These are phyloP conservation scores for Tuta absoluta DNA, from an alignment of 2,888 invertebrate genomes.

Conservation along the genomic window DNA sequence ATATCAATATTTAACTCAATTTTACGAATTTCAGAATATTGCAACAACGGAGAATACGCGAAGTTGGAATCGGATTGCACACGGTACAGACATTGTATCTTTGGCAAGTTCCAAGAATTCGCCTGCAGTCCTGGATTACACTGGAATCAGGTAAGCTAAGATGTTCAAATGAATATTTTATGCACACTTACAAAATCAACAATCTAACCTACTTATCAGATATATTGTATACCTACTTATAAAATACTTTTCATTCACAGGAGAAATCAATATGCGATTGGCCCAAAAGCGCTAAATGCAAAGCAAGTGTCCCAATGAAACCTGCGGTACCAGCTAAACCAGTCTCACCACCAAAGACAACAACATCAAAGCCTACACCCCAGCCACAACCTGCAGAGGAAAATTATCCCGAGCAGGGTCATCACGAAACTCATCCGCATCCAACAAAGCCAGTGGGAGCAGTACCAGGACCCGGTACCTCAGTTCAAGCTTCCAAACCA, in stretches of 20 bases:
- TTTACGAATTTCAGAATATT: slow-evolving; percentile 51
- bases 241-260: slow-evolving; percentile 46
- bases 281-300: slow-evolving; percentile 85
- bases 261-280: slow-evolving; percentile 86
- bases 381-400: slow-evolving; percentile 28
- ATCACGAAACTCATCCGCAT: slow-evolving; percentile 36
- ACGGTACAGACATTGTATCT: slow-evolving; percentile 88
- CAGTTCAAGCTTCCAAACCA: slow-evolving; percentile 52
- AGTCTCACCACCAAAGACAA: slow-evolving; percentile 33
- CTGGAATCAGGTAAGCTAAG: slow-evolving; percentile 83
- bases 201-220: no score
- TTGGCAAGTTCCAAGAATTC: slow-evolving; percentile 87
- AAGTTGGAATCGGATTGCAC: slow-evolving; percentile 85
- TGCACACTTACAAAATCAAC: neutral
- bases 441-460: slow-evolving; percentile 44
- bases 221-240: no score
- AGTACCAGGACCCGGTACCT: slow-evolving; percentile 61
- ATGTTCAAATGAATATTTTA: neutral
- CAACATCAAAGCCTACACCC: slow-evolving; percentile 13
- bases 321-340: slow-evolving; percentile 21
- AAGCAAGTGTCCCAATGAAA: slow-evolving; percentile 47
- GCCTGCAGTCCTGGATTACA: slow-evolving; percentile 87
- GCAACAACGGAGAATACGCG: slow-evolving; percentile 84
- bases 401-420: slow-evolving; percentile 32
- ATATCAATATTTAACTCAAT: no score